These are phyloP conservation scores for Aegithalos caudatus DNA, from an alignment of 2,113 vertebrate species.

Conservation along the genomic window DNA sequence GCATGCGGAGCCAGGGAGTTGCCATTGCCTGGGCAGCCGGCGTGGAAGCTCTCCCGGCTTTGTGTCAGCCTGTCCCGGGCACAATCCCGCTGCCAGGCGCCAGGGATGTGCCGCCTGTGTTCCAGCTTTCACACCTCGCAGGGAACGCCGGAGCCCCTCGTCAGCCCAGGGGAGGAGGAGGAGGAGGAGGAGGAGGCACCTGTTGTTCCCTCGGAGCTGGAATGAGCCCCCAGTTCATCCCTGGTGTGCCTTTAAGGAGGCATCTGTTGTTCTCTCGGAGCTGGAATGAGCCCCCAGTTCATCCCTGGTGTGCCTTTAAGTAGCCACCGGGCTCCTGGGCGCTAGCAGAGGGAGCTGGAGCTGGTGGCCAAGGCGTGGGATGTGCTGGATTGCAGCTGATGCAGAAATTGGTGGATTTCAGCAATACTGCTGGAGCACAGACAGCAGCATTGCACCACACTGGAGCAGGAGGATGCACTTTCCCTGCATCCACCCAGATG, in stretches of 20 bases:
- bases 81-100: not conserved
- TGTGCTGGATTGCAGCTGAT: not conserved
- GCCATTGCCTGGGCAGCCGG: not conserved
- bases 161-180: not conserved
- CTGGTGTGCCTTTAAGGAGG: not conserved
- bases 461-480: not conserved
- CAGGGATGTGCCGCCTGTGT: not conserved
- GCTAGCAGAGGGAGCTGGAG: not conserved
- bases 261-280: conserved; percentile 11
- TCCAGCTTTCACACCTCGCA: not conserved
- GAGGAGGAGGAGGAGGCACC: not conserved
- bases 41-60: not conserved
- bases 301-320: not conserved
- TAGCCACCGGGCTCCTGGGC: accelerated
- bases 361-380: not conserved
- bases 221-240: not conserved
- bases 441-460: not conserved
- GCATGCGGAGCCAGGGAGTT: not conserved
- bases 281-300: not conserved
- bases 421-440: not conserved
- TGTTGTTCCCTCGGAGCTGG: not conserved
- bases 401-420: not conserved
- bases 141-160: not conserved
- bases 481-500: not conserved
- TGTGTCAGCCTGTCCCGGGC: not conserved